Evolutionary conservation across 2,888 invertebrate species (phyloP).

Genomic region (Leucophenga montana): DNA sequence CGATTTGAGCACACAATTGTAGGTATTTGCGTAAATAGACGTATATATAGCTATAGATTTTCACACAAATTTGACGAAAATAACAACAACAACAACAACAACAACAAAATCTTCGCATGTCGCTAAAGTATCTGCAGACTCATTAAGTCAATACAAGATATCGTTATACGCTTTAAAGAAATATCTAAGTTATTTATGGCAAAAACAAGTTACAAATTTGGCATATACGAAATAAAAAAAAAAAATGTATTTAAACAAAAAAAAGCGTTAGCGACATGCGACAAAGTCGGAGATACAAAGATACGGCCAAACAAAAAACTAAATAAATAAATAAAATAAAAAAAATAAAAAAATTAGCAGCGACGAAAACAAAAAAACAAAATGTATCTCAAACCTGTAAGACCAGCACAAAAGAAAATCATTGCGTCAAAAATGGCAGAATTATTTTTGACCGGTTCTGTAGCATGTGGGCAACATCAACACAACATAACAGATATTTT

Average conservation of each 20-base stretch:
- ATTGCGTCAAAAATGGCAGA: conserved; percentile 59
- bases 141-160: conserved; percentile 5
- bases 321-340: conserved; percentile 10
- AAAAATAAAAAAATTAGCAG: background rate
- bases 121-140: conserved; percentile 10
- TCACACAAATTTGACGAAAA: background rate
- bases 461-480: conserved; percentile 22
- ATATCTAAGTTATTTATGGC: background rate
- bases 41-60: background rate
- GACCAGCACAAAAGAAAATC: conserved; percentile 9
- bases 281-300: conserved; percentile 2
- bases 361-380: background rate
- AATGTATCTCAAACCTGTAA: conserved; percentile 10
- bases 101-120: background rate
- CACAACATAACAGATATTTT: no score
- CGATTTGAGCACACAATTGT: background rate
- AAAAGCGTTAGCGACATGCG: conserved; percentile 23
- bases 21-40: no score
- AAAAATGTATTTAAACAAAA: background rate
- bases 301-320: background rate
- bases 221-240: background rate
- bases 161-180: background rate
- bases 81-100: no score
- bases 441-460: conserved; percentile 63
- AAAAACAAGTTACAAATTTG: conserved; percentile 23